Base-by-base conservation (phyloP, 2,888 invertebrate species). In the Incurvaria masculella region DNA sequence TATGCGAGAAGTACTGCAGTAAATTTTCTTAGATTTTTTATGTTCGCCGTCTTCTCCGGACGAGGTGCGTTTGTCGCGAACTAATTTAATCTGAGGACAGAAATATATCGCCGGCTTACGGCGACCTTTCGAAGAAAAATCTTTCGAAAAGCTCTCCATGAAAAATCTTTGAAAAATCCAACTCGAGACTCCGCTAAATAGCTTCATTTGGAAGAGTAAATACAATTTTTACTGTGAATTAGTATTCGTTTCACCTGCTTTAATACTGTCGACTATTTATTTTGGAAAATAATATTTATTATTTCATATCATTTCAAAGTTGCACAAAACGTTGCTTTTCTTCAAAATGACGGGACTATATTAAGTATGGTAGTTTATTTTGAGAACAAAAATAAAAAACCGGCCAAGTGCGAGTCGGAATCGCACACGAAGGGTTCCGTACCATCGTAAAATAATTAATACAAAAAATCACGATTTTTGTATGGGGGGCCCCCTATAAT, bases 141-240 rank as follows among this genome's bases (percentile, higher is more conserved):
- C 33, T 33, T 33, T 33, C 33, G 33, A 61, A 61, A 62, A 63
- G 42, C 42, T 27, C 2, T 16, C 65, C 65, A 66, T 76, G 74
- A 78, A 72, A 76, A 74, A 78, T 78, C 72, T 73, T 73, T 76
- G 75, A 74, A 76, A 76, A 78, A 71, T 75, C 78, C 75, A 62
- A 63, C 46, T 47, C 43, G 46, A 45, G 41, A n/a, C 65, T 61
- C 62, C 57, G 68, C 71, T 75, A 73, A 76, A 75, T 75, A 75
- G 75, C 72, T 76, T 76, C 75, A 68, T 76, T 76, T 75, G 70
- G 62, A 61, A 64, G 14, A 27, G 62, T 63, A 63, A 61, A 57
- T 52, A 53, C 53, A 57, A 60, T 61, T 54, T 55, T 52, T 51
- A 49, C 41, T 44, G 56, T 58, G 54, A 57, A 68, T 69, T 66